Evolutionary conservation across 1,140 invertebrate genomes (phyloP).

Genomic region (Caenorhabditis inopinata): DNA sequence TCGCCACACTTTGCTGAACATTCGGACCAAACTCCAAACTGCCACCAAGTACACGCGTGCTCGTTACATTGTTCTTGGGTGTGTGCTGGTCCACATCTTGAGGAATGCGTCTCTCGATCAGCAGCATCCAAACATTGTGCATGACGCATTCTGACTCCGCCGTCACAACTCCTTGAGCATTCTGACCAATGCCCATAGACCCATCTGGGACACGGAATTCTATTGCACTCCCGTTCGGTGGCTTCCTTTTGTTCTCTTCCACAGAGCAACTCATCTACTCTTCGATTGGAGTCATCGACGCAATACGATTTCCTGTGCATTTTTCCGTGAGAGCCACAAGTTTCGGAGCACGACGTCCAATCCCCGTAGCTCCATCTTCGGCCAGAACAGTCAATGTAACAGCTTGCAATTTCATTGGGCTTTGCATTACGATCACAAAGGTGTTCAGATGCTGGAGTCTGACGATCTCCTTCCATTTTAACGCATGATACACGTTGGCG

Average conservation of each 20-base stretch:
- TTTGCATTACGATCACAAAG: conserved; percentile 26
- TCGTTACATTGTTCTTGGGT: conserved; percentile 56
- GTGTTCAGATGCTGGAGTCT: conserved; percentile 2
- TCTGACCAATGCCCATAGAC: conserved; percentile 67
- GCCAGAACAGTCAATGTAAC: conserved; percentile 57
- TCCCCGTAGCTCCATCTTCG: conserved; percentile 59
- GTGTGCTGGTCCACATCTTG: conserved; percentile 47
- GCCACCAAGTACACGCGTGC: conserved; percentile 60
- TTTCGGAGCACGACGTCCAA: conserved; percentile 62
- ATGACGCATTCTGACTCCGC: conserved; percentile 72
- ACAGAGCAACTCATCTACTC: conserved; percentile 47
- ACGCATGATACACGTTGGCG: conserved; percentile 35
- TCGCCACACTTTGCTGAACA: conserved; percentile 75
- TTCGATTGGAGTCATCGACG: conserved; percentile 67
- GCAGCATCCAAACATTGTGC: conserved; percentile 71
- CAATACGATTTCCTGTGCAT: conserved; percentile 72
- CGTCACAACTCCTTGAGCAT: conserved; percentile 76
- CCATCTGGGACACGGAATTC: conserved; percentile 62
- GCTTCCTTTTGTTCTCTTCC: conserved; percentile 46
- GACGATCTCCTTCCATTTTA: conserved; percentile 34
- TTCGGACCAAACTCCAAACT: conserved; percentile 68
- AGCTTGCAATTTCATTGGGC: conserved; percentile 29
- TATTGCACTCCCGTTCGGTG: conserved; percentile 58
- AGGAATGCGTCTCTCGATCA: conserved; percentile 52
- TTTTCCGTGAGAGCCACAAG: conserved; percentile 74